Percentiles rank a stretch among this genome's conserved stretches.
phyloP scores from a whole-genome alignment of 2,888 invertebrate species.

The Mesochorus sp. region DNA sequence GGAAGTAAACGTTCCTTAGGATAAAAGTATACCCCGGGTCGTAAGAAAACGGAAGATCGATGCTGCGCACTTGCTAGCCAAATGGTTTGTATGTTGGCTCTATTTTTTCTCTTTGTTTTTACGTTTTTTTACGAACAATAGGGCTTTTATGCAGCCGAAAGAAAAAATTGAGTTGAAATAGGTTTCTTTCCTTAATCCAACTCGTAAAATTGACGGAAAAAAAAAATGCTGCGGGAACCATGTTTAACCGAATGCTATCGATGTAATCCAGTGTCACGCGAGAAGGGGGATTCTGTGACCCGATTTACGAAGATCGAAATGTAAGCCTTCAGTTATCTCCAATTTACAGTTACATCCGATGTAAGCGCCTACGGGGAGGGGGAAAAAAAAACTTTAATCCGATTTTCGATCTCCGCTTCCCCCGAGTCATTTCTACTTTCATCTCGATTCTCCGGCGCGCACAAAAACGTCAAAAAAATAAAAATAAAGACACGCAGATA shows the following conservation, averaged over 20 bases:
- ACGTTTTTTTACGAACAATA: conserved; percentile 3
- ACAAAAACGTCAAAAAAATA: too few relatives aligned
- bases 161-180: background rate
- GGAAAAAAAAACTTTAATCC: conserved; percentile 14
- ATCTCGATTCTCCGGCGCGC: conserved; percentile 3
- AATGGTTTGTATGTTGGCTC: conserved; percentile 24
- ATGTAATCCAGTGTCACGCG: background rate
- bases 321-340: conserved; percentile 52
- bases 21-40: background rate
- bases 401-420: conserved; percentile 29
- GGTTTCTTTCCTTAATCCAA: background rate
- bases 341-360: conserved; percentile 48
- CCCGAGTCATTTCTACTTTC: conserved; percentile 10
- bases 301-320: conserved; percentile 3
- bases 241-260: conserved; percentile 16
- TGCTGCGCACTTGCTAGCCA: conserved; percentile 28
- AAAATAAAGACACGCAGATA: background rate
- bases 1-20: conserved; percentile 26
- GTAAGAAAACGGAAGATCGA: conserved; percentile 30
- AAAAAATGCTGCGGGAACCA: background rate
- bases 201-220: background rate
- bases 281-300: background rate
- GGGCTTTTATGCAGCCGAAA: conserved; percentile 1
- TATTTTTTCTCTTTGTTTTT: background rate
- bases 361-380: background rate